Evolutionary conservation across 2,113 vertebrate species (phyloP), one percentile per base, ranked within the genome.

Genomic region (Vidua macroura): DNA sequence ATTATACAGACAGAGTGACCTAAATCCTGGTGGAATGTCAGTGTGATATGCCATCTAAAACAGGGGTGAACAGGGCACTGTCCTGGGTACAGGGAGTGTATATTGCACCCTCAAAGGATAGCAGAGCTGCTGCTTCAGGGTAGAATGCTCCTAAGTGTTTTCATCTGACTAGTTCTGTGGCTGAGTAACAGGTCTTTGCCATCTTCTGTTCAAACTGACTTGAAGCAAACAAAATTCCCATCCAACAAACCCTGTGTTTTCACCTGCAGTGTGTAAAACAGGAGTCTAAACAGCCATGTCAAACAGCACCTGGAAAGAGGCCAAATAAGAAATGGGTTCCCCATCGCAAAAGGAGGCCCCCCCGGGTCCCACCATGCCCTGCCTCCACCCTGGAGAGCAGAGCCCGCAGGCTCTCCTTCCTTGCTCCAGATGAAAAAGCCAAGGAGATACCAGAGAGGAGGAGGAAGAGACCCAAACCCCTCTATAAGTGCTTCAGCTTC

Each of bases 401-500:
- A 85, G 83, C 89, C 43, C 52, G 82, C 96, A 84, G 92, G 83
- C 83, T 97, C 59, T 93, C 95, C 84, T 95, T 85, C 35, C 23
- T 79, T 82, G 88, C 93, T 75, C 63, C 95, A 69, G 90, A 97
- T 58, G 91, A 94, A 93, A 94, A 95, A 62, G 78, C 63, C 63
- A 69, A 89, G 69, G 90, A 96, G 33, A 56, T 35, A 33, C 31
- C 87, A 58, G 84, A 94, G 73, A 92, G 86, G 44, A 96, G 83
- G 68, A 95, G 88, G 81, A 96, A 86, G 67, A 95, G 79, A 86
- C 79, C 88, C 70, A 91, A 92, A 91, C 53, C 43, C 30, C 91
- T 87, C 49, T 95, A 81, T 88, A 97, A 96, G 37, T 93, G 82
- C 66, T 94, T 96, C 96, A 98, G 98, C 95, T 96, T 97, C 46